Evolutionary conservation across 2,797 vertebrate species (phyloP), one percentile per base, ranked within the genome.

Genomic region (Emys orbicularis): DNA sequence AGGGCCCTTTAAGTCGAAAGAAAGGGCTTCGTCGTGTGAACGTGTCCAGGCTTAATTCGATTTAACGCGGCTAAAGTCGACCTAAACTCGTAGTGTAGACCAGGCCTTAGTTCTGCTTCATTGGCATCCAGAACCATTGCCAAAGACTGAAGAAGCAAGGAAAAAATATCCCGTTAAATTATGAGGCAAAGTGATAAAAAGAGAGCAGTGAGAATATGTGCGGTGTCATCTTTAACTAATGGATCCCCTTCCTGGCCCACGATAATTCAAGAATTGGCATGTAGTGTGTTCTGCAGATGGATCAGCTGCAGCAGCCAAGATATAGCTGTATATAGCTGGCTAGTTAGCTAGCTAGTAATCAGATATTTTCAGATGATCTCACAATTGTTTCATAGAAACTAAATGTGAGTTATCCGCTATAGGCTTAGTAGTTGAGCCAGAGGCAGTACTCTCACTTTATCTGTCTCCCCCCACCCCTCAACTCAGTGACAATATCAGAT

Each of bases 311-410:
- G n/a, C 57, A 68, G 18, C 92, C 68, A 56, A 0, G 25, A 1
- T 1, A 10, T 90, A 23, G 72, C 56, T 74, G 27, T 68, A 5
- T 21, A 47, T 52, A 95, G 88, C 85, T 96, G 86, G 68, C 90
- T 90, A 90, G 41, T 61, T 86, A 84, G 95, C 91, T 93, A 15
- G 90, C 94, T 94, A 97, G 88, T 88, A 89, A 79, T 47, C 92
- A 44, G 41, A 92, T 97, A 76, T 94, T 97, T 92, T 90, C 84
- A 53, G 88, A 83, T 94, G 86, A 84, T 88, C 80, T 92, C 83
- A 83, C 49, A 86, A 21, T 11, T 93, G 21, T 94, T 93, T 96
- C 47, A 57, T 2, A 57, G 83, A 82, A 95, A 7, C 12, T 76
- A 89, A 90, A 31, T 2, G 5, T 29, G 21, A 72, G 49, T 81